Conservation (phyloP, 2,797 vertebrate genomes). For the Picus viridis region DNA sequence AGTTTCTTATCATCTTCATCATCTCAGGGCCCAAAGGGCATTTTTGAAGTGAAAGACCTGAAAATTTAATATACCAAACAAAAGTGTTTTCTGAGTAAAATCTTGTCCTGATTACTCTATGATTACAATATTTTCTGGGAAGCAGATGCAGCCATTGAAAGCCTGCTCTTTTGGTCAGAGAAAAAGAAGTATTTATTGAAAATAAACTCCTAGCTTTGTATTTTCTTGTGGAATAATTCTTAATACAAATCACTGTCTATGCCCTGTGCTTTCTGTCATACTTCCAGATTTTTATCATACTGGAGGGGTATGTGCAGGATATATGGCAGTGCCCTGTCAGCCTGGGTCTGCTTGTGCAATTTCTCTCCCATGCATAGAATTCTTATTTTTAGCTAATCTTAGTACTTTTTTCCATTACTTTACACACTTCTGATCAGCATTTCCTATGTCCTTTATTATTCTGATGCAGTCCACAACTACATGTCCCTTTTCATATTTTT, state of each 20-base stretch:
- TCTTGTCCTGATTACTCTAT: not conserved
- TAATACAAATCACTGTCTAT: not conserved
- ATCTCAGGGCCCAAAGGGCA: not conserved
- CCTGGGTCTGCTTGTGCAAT: not conserved
- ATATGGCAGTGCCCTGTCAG: not conserved
- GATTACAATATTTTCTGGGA: not conserved
- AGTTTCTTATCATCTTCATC: not conserved
- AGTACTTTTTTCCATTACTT: not conserved
- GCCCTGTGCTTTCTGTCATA: not conserved
- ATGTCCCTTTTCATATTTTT: not conserved
- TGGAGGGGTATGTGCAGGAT: not conserved
- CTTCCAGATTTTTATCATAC: not conserved
- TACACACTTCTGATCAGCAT: not conserved
- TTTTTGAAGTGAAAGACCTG: not conserved
- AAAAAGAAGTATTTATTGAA: not conserved
- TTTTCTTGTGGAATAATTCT: not conserved
- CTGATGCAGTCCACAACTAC: not conserved
- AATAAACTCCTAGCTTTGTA: not conserved
- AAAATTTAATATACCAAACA: not conserved
- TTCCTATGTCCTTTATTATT: not conserved
- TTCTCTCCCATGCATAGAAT: not conserved
- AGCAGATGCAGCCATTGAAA: not conserved
- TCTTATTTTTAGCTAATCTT: not conserved
- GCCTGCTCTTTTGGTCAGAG: not conserved
- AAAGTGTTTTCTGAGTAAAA: not conserved